Evolutionary conservation across 2,113 vertebrate species (phyloP).

Genomic region (Lota lota): DNA sequence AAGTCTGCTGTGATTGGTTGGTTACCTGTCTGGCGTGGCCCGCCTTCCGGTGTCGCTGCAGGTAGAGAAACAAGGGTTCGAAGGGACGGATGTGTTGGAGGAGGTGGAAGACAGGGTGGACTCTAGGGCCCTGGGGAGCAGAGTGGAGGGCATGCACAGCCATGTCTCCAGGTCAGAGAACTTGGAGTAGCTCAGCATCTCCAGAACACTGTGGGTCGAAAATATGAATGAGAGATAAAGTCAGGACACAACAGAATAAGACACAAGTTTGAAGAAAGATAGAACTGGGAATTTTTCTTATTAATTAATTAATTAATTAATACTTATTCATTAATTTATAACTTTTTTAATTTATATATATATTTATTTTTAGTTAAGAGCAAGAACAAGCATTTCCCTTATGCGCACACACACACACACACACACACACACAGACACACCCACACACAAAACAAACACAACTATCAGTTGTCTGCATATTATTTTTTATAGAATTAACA

Average conservation of each 20-base stretch:
- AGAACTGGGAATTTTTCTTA: too few relatives aligned
- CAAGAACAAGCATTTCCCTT: too few relatives aligned
- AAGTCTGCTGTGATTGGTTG: not conserved
- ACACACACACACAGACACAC: not conserved
- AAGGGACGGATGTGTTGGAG: slow-evolving; percentile 9
- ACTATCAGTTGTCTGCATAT: too few relatives aligned
- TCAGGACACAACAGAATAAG: too few relatives aligned
- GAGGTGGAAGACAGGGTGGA: slow-evolving; percentile 31
- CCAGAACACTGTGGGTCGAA: slow-evolving; percentile 65
- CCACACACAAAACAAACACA: not conserved
- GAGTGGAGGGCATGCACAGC: slow-evolving; percentile 78
- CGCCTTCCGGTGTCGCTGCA: slow-evolving; percentile 54
- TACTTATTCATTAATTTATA: too few relatives aligned
- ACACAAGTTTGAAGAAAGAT: too few relatives aligned
- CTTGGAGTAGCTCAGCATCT: slow-evolving; percentile 80
- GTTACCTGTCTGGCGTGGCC: slow-evolving; percentile 38
- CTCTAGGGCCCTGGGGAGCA: slow-evolving; percentile 60
- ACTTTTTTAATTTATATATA: too few relatives aligned
- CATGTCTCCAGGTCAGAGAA: slow-evolving; percentile 77
- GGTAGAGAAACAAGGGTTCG: slow-evolving; percentile 47
- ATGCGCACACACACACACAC: not conserved
- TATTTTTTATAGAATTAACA: too few relatives aligned
- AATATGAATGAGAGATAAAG: not conserved
- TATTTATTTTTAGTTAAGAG: too few relatives aligned
- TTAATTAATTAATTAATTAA: too few relatives aligned